Evolutionary conservation across 2,888 invertebrate species (phyloP).

Genomic region (Aspidapion aeneum): DNA sequence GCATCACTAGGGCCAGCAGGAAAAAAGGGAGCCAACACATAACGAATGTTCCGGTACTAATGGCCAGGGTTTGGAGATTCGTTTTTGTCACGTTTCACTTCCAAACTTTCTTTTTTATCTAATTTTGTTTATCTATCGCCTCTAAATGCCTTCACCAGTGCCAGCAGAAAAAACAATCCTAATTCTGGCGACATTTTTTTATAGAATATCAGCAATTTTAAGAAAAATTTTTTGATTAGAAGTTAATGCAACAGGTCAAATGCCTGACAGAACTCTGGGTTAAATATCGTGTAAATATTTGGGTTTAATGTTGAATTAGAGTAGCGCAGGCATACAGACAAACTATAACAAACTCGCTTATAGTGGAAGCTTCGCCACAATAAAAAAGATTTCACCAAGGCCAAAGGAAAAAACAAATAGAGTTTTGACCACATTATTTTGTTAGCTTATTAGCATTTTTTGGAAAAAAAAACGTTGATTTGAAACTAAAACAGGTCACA

Average conservation of each 20-base stretch:
- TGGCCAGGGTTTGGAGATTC: conserved; percentile 93
- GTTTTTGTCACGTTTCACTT: conserved; percentile 87
- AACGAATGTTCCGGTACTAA: conserved; percentile 95
- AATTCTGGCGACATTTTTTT: no score
- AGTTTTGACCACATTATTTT: no score
- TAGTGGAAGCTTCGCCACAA: conserved; percentile 62
- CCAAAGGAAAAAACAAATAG: conserved; percentile 90
- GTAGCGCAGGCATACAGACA: conserved; percentile 85
- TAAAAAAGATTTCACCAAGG: conserved; percentile 75
- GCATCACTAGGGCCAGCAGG: conserved; percentile 78
- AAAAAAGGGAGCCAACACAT: conserved; percentile 88
- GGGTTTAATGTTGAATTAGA: conserved; percentile 91
- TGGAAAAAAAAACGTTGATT: no score
- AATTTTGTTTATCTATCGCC: conserved; percentile 41
- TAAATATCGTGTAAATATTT: conserved; percentile 91
- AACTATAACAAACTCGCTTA: conserved; percentile 71
- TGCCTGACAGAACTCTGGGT: conserved; percentile 87
- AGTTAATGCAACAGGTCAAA: no score
- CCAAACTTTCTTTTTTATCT: conserved; percentile 69
- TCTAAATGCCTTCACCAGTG: conserved; percentile 10
- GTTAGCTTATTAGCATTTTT: no score
- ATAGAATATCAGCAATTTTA: no score
- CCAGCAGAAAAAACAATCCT: no score
- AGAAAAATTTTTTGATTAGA: no score
- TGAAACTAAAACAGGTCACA: no score